Evolutionary conservation across 2,113 vertebrate species (phyloP).

Genomic region (Sisor rabdophorus): DNA sequence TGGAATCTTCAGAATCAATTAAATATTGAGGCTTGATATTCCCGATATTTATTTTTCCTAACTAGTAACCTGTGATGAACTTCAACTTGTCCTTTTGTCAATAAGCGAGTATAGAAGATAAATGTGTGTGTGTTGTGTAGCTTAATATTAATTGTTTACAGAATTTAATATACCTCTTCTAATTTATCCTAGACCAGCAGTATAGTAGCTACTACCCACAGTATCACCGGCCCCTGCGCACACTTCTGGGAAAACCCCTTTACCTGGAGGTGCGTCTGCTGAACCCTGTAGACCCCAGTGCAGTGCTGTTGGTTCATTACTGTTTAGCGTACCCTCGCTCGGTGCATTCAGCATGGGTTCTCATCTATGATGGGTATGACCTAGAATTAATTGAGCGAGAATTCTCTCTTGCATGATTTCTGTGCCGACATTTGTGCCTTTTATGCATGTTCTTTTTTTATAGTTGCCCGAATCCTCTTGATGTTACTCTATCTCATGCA

Average conservation of each 20-base stretch:
- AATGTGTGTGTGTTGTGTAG: background rate
- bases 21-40: too few species aligned
- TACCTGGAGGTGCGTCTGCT: constrained; percentile 71
- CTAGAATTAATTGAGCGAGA: background rate
- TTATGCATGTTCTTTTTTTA: background rate
- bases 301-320: constrained; percentile 71
- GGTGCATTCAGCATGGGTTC: constrained; percentile 68
- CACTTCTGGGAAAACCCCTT: constrained; percentile 68
- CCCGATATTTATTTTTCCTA: too few species aligned
- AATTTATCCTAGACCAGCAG: constrained; percentile 52
- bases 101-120: too few species aligned
- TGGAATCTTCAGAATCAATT: background rate
- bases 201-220: constrained; percentile 69
- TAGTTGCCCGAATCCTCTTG: constrained; percentile 71
- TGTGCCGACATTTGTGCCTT: background rate
- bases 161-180: background rate
- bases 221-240: constrained; percentile 69
- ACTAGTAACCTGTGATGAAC: too few species aligned
- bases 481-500: constrained; percentile 51
- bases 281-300: constrained; percentile 62
- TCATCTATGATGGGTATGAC: constrained; percentile 71
- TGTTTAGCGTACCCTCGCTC: constrained; percentile 74
- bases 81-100: too few species aligned
- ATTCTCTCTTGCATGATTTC: background rate
- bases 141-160: background rate